Evolutionary conservation across 1,140 invertebrate genomes (phyloP).

Genomic region (Zaprionus davidi): DNA sequence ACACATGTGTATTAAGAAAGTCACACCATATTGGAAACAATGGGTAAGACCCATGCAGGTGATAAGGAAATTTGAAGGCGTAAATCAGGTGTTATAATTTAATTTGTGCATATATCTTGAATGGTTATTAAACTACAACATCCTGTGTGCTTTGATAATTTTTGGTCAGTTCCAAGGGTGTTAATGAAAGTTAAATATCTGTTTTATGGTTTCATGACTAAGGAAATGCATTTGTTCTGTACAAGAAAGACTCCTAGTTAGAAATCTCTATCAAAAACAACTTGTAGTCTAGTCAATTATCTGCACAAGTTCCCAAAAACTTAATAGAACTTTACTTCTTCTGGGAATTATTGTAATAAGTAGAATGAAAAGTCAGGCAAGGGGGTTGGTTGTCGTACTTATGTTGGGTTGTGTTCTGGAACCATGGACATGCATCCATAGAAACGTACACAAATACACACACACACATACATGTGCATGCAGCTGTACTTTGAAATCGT

Average conservation of each 20-base stretch:
- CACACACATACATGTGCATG: neutral
- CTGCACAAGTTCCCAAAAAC: neutral
- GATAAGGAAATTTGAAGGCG: slow-evolving; percentile 4
- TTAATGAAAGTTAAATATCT: neutral
- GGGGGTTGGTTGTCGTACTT: neutral
- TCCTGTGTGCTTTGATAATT: neutral
- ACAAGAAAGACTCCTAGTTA: no score
- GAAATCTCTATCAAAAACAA: neutral
- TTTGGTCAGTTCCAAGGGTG: neutral
- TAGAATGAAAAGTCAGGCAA: neutral
- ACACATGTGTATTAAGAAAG: neutral
- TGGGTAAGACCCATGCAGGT: neutral
- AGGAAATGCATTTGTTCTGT: no score
- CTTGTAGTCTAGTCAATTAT: neutral
- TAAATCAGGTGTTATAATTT: neutral
- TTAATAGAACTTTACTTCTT: neutral
- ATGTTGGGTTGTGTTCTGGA: slow-evolving; percentile 5
- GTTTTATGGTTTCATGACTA: no score
- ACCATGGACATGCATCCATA: slow-evolving; percentile 5
- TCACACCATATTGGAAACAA: slow-evolving; percentile 6
- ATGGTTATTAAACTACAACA: neutral
- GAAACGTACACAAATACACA: neutral
- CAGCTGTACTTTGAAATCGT: slow-evolving; percentile 29
- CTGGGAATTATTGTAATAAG: neutral
- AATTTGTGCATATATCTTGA: neutral